These are phyloP conservation scores for Helarctos malayanus DNA, from an alignment of 2,797 vertebrate genomes.

Conservation along the genomic window DNA sequence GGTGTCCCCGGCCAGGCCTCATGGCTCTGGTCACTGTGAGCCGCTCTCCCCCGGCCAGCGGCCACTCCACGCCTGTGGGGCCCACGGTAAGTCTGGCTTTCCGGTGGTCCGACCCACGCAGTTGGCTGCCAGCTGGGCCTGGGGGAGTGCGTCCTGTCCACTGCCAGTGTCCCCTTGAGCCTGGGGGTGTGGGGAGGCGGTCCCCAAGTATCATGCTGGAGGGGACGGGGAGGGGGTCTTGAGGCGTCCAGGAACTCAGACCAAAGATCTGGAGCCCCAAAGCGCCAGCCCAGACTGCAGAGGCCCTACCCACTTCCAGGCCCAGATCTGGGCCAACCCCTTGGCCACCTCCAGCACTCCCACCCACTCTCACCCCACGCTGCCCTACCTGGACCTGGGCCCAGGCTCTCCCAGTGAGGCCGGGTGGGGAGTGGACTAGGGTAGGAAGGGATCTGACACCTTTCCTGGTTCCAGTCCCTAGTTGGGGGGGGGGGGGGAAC, in stretches of 20 bases:
- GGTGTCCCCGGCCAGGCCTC: slow-evolving; percentile 29
- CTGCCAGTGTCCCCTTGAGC: not conserved
- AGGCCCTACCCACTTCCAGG: not conserved
- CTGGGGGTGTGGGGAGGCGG: not conserved
- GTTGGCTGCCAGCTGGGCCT: slow-evolving; percentile 15
- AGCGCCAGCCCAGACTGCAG: not conserved
- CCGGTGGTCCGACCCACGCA: slow-evolving; percentile 31
- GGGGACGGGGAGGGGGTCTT: not conserved
- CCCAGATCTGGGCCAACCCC: not conserved
- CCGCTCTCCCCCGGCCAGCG: slow-evolving; percentile 85
- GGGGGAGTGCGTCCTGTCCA: not conserved
- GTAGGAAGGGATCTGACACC: not conserved
- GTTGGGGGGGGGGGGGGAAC: not conserved
- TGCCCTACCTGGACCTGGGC: not conserved
- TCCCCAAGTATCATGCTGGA: not conserved
- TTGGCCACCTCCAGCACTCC: not conserved
- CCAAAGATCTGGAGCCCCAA: not conserved
- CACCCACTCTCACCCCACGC: not conserved
- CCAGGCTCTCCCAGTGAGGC: not conserved
- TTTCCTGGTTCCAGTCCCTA: not conserved
- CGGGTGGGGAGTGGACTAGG: not conserved
- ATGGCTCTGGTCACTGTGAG: slow-evolving; percentile 90
- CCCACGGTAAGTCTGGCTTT: slow-evolving; percentile 83
- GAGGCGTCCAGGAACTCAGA: not conserved
- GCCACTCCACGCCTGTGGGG: slow-evolving; percentile 80